Conservation (phyloP, 2,113 vertebrate genomes). For the Coregonus clupeaformis region DNA sequence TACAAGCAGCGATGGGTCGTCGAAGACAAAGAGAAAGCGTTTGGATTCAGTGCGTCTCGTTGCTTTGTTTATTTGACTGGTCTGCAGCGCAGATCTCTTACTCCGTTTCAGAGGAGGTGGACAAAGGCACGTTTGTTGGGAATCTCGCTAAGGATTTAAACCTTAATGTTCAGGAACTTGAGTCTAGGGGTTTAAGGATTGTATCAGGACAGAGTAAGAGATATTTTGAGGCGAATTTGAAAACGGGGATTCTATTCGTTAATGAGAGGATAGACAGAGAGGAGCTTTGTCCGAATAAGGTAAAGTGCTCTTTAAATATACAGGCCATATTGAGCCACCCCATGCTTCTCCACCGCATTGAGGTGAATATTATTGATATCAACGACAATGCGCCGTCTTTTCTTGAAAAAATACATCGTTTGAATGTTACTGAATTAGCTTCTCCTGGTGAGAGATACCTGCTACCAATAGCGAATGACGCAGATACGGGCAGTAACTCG, state of each 20-base stretch:
- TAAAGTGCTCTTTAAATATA: slow-evolving; percentile 65
- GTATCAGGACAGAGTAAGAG: slow-evolving; percentile 65
- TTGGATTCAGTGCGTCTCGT: no score
- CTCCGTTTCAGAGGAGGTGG: slow-evolving; percentile 60
- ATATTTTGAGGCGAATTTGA: slow-evolving; percentile 68
- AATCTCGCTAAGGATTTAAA: no score
- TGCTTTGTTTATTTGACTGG: slow-evolving; percentile 14
- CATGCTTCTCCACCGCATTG: slow-evolving; percentile 66
- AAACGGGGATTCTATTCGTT: slow-evolving; percentile 72
- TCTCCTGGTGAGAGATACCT: slow-evolving; percentile 25
- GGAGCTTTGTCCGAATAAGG: slow-evolving; percentile 60
- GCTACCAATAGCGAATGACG: slow-evolving; percentile 48
- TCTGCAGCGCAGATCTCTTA: slow-evolving; percentile 57
- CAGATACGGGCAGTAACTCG: slow-evolving; percentile 38
- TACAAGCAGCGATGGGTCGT: slow-evolving; percentile 16
- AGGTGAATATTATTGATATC: slow-evolving; percentile 69
- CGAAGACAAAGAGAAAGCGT: no score
- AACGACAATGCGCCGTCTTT: slow-evolving; percentile 69
- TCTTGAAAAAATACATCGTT: no score
- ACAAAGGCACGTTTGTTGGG: no score
- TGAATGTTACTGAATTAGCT: slow-evolving; percentile 30
- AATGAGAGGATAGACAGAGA: slow-evolving; percentile 76
- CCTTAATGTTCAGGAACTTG: slow-evolving; percentile 43
- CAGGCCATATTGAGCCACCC: slow-evolving; percentile 74
- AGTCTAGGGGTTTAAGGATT: slow-evolving; percentile 66